A percentile compares a stretch with the other conserved stretches of the same genome.
Conservation (phyloP, 2,888 invertebrate species). For the Eupithecia exiguata region DNA sequence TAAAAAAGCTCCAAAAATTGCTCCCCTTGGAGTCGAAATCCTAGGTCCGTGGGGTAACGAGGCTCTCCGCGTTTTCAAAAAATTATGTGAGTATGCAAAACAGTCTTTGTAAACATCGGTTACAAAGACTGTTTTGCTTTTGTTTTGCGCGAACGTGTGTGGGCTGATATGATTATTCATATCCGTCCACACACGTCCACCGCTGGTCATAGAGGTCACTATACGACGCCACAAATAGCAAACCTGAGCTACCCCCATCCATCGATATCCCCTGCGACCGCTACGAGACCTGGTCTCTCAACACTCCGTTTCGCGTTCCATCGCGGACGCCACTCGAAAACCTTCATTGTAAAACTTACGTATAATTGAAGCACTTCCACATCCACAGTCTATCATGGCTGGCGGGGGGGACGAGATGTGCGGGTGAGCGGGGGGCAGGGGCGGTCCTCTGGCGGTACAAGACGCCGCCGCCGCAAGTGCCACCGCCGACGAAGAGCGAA, state of each 20-base stretch:
- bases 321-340: neutral
- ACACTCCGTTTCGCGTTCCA: neutral
- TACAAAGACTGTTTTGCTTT: too few relatives aligned
- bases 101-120: too few relatives aligned
- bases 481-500: conserved; percentile 84
- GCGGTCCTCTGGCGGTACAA: conserved; percentile 82
- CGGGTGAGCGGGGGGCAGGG: conserved; percentile 75
- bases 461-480: conserved; percentile 81
- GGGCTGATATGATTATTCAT: too few relatives aligned
- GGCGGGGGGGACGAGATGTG: conserved; percentile 84
- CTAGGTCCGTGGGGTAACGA: too few relatives aligned
- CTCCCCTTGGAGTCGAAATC: too few relatives aligned
- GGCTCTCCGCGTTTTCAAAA: too few relatives aligned
- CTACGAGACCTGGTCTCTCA: neutral
- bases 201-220: neutral
- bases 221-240: neutral
- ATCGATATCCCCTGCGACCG: neutral
- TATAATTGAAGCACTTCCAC: conserved; percentile 88
- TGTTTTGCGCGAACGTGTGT: too few relatives aligned
- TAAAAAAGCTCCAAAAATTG: too few relatives aligned
- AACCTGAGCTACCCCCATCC: neutral
- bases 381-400: conserved; percentile 86
- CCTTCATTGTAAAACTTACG: conserved; percentile 71
- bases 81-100: too few relatives aligned
- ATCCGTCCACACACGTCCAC: neutral